These are phyloP conservation scores for Cydia splendana DNA, from an alignment of 1,140 invertebrate species.

Conservation along the genomic window DNA sequence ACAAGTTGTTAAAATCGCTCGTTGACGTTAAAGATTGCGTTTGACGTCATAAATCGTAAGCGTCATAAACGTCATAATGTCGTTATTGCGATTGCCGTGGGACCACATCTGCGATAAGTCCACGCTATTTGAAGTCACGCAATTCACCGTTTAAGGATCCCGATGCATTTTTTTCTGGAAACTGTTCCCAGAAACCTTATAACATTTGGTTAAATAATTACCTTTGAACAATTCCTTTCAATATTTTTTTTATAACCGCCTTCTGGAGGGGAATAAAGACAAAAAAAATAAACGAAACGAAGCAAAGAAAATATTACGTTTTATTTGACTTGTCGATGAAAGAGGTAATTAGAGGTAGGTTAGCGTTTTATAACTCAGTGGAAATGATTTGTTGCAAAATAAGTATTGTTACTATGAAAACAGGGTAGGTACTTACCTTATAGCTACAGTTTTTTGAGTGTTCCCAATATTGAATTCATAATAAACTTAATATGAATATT, in stretches of 20 bases:
- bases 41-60: not conserved
- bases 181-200: not conserved
- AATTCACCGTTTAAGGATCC: conserved; percentile 20
- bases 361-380: not conserved
- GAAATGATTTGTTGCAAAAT: no score
- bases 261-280: not conserved
- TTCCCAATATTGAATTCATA: no score
- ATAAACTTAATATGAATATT: no score
- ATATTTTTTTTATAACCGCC: conserved; percentile 9
- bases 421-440: no score
- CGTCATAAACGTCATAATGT: not conserved
- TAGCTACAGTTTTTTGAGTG: no score
- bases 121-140: conserved; percentile 12
- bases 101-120: conserved; percentile 21
- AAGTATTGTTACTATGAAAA: no score
- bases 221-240: not conserved
- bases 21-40: not conserved
- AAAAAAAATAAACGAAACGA: not conserved
- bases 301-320: conserved; percentile 12
- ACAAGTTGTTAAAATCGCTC: not conserved
- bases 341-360: not conserved
- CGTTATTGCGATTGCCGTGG: not conserved
- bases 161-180: conserved; percentile 5
- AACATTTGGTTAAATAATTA: not conserved
- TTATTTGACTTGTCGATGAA: not conserved